Percentiles rank a stretch among this genome's conserved stretches.
Conservation (phyloP, 2,888 invertebrate genomes). For the Cenopis cana region DNA sequence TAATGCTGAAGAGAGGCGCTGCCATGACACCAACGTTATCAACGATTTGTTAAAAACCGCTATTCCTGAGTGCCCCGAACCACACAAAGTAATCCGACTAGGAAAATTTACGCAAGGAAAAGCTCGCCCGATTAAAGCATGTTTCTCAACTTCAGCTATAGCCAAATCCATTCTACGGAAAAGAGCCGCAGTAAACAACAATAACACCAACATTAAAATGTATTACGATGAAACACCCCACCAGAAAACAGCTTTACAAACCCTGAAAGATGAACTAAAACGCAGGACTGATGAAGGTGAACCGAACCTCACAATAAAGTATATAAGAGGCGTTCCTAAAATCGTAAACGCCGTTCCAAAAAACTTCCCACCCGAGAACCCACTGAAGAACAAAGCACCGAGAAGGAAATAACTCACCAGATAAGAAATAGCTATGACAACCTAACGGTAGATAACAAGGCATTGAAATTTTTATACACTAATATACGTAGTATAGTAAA, state of each 20-base stretch:
- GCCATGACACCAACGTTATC: constrained; percentile 4
- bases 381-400: neutral
- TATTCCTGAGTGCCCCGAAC: constrained; percentile 3
- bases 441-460: neutral
- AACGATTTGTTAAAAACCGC: neutral
- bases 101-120: constrained; percentile 7
- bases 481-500: too few species aligned
- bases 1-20: neutral
- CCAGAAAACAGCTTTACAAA: constrained; percentile 15
- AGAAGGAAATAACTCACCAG: neutral
- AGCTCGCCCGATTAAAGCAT: constrained; percentile 23
- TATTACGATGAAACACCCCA: constrained; percentile 24
- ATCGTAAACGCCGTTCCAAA: neutral
- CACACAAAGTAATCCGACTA: neutral
- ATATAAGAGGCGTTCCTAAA: constrained; percentile 27
- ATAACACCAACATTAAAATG: too few species aligned
- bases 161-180: constrained; percentile 12
- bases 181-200: too few species aligned
- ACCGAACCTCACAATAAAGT: constrained; percentile 23
- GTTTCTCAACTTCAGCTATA: constrained; percentile 10
- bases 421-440: neutral
- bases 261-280: constrained; percentile 16
- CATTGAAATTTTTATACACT: neutral
- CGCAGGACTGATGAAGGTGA: constrained; percentile 14
- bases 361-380: neutral